phyloP scores from a whole-genome alignment of 2,113 vertebrate species.

The Rhodinocichla rosea region DNA sequence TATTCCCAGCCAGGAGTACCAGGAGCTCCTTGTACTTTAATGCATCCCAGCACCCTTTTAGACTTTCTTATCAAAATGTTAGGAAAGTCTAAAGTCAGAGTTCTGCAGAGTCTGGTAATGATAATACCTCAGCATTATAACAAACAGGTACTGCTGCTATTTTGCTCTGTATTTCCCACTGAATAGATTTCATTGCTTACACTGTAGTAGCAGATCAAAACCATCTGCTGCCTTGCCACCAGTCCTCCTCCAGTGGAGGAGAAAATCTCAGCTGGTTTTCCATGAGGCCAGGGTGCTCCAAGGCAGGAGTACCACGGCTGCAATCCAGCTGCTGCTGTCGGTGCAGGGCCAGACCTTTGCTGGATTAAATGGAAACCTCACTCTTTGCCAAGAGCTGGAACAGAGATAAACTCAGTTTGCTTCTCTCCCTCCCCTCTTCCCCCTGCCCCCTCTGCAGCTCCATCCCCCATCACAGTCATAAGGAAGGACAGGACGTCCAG shows the following conservation, averaged over 20 bases:
- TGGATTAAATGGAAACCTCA: slow-evolving; percentile 43
- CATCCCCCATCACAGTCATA: slow-evolving; percentile 88
- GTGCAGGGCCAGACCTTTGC: slow-evolving; percentile 49
- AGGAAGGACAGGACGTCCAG: slow-evolving; percentile 92
- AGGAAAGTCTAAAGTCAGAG: neutral
- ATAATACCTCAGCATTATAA: slow-evolving; percentile 54
- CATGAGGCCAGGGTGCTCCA: slow-evolving; percentile 12
- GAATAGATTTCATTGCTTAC: slow-evolving; percentile 77
- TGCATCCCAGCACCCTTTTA: slow-evolving; percentile 16
- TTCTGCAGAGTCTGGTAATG: slow-evolving; percentile 58
- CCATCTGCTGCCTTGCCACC: slow-evolving; percentile 82
- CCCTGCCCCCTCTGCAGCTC: slow-evolving; percentile 75
- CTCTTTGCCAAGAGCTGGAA: slow-evolving; percentile 39
- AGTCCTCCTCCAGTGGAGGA: slow-evolving; percentile 4
- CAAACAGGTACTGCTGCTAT: slow-evolving; percentile 64
- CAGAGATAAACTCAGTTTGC: slow-evolving; percentile 45
- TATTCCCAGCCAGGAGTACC: slow-evolving; percentile 12
- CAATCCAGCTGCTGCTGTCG: slow-evolving; percentile 69
- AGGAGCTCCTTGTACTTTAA: slow-evolving; percentile 33
- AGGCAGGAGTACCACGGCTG: slow-evolving; percentile 46
- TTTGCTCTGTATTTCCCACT: slow-evolving; percentile 47
- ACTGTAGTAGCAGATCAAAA: slow-evolving; percentile 84
- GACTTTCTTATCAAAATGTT: slow-evolving; percentile 46
- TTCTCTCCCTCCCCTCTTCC: slow-evolving; percentile 6
- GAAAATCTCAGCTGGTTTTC: slow-evolving; percentile 68